Base-by-base conservation (phyloP, 92 coral and sea anemone species). In the Micromussa lordhowensis region DNA sequence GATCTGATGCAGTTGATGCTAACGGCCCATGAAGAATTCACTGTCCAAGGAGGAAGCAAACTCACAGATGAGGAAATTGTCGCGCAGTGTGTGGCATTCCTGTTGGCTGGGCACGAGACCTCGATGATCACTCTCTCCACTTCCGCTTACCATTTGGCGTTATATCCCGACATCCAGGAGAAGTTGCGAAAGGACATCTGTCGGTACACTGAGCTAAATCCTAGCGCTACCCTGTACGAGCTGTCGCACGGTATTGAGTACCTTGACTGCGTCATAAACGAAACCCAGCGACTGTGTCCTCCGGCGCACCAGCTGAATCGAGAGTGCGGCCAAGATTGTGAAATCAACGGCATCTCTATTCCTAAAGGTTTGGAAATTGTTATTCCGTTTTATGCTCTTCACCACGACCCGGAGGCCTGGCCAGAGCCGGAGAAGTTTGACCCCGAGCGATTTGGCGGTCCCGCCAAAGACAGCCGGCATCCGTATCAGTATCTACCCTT, bases 401-500 rank as follows among this genome's bases (percentile, higher is more conserved):
- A 93, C 55, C 86, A 84, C 36, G 92, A 90, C 58, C 87, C 93
- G 9, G 95, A 93, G 3, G 95, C 95, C 1, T 93, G 95, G 93
- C 87, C 86, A n/a, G 80, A 90, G 38, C 80, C 88, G 49, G 91
- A 87, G 70, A 87, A 83, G 84, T 93, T 93, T 75, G 93, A 93
- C 63, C 95, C 95, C 8, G 95, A 87, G 68, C 84, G 95, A 82
- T 93, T 93, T 84, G 87, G 81, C 32, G 87, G 87, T 38, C 81
- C 91, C 28, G 91, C 91, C 77, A 89, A 86, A 87, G 94, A 87
- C 44, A 86, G 90, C 68, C 94, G 96, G 40, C 96, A 94, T 68
- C 91, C 96, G 55, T 94, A 88, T 88, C 96, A 91, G 84, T 94
- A 81, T 75, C 82, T 94, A 22, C 94, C 96, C 3, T 94, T 91